These are phyloP conservation scores for Chaitophorus viminalis DNA, from an alignment of 2,888 invertebrate species.

Conservation along the genomic window DNA sequence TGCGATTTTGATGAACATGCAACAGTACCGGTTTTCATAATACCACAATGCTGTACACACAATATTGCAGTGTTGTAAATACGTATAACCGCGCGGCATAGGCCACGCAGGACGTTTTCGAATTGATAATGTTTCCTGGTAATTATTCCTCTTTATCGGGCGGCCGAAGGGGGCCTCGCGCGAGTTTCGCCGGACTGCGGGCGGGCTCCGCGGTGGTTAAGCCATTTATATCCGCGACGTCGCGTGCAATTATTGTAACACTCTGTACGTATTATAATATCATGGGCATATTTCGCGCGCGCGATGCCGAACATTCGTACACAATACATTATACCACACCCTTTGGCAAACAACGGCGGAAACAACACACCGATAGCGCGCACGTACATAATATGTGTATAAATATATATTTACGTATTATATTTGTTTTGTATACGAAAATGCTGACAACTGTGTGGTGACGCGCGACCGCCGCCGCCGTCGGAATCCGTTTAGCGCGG, in stretches of 20 bases:
- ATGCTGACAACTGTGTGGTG: background rate
- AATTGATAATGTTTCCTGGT: background rate
- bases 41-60: too few species aligned
- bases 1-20: too few species aligned
- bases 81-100: too few species aligned
- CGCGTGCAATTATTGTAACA: background rate
- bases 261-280: background rate
- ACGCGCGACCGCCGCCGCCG: background rate
- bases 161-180: too few species aligned
- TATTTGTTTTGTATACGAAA: slow-evolving; percentile 11
- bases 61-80: too few species aligned
- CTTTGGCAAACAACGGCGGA: slow-evolving; percentile 22
- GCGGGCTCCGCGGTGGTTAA: background rate
- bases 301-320: background rate
- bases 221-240: slow-evolving; percentile 7
- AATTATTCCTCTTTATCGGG: background rate
- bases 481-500: slow-evolving; percentile 43
- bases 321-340: background rate
- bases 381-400: too few species aligned
- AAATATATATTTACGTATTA: too few species aligned
- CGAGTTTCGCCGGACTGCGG: too few species aligned
- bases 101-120: too few species aligned
- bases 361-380: background rate
- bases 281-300: background rate
- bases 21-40: too few species aligned